Base-by-base conservation (phyloP, 1,140 invertebrate species). In the Zaprionus lachaisei region DNA sequence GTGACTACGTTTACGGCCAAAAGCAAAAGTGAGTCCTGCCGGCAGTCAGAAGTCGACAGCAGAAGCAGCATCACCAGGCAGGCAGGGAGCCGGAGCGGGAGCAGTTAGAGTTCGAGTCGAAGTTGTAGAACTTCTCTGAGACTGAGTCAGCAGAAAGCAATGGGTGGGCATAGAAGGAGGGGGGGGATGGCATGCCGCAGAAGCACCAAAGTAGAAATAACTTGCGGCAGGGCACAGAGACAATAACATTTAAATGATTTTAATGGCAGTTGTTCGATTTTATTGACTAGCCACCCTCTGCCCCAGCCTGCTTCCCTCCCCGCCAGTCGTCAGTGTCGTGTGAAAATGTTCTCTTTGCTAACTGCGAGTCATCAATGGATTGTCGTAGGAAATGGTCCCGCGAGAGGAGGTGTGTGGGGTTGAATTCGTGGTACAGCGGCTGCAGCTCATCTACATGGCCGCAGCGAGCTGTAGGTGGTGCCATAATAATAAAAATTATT, bases 241-340 rank as follows among this genome's bases (percentile, higher is more conserved):
- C 85, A 90, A 90, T 90, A 90, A 90, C 85, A 90, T 90, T 90
- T 90, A 90, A 90, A 90, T 90, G 85, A 90, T 90, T 90, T 90
- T 90, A 90, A 90, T 90, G 85, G 85, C 85, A 90, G 85, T 82
- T 90, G 85, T 90, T 90, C 85, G 86, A 90, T 90, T 90, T 90
- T 90, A 90, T 90, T 90, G 85, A 90, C 85, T 91, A 68, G 67
- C 72, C 41, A 7, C 49, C 55, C 49, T 55, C 63, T 65, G 55
- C 38, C 15, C 5, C 47, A 2, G 22, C 17, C 12, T 34, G 41
- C 11, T 1, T 15, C 14, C 22, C 49, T 17, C 24, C 14, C 37
- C 28, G 11, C 6, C 7, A 9, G 54, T 51, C 57, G 14, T 26
- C 20, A 4, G 24, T 41, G 34, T 67, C 17, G 82, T 86, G 79